phyloP scores from a whole-genome alignment of 2,888 invertebrate species.

The Tetragonisca angustula region DNA sequence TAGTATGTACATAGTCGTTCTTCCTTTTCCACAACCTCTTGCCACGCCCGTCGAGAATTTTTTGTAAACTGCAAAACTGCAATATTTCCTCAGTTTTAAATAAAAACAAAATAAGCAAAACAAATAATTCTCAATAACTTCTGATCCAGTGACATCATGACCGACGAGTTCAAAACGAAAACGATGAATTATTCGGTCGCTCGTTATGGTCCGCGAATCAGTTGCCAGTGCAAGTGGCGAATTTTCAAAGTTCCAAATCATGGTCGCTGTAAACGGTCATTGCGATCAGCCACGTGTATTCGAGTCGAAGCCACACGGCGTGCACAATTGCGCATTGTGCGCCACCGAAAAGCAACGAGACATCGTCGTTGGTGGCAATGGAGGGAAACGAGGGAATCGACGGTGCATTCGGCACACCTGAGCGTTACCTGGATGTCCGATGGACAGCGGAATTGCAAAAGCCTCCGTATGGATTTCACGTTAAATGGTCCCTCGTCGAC shows the following conservation, averaged over 20 bases:
- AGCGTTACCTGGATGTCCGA: constrained; percentile 45
- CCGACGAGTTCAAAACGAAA: too few species aligned
- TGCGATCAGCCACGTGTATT: constrained; percentile 31
- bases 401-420: constrained; percentile 53
- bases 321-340: constrained; percentile 55
- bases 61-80: too few species aligned
- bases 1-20: neutral
- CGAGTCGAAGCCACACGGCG: constrained; percentile 56
- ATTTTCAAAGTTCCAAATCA: neutral
- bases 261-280: too few species aligned
- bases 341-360: constrained; percentile 24
- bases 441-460: constrained; percentile 30
- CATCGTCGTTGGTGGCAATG: neutral
- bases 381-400: constrained; percentile 42
- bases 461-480: constrained; percentile 32
- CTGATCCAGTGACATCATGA: too few species aligned
- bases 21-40: neutral
- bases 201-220: too few species aligned
- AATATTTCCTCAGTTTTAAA: too few species aligned
- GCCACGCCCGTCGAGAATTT: too few species aligned
- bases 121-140: too few species aligned
- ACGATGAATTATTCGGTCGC: too few species aligned
- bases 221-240: too few species aligned
- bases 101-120: too few species aligned
- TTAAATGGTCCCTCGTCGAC: neutral